Evolutionary conservation across 2,888 invertebrate genomes (phyloP).

Genomic region (Cetonia aurata): DNA sequence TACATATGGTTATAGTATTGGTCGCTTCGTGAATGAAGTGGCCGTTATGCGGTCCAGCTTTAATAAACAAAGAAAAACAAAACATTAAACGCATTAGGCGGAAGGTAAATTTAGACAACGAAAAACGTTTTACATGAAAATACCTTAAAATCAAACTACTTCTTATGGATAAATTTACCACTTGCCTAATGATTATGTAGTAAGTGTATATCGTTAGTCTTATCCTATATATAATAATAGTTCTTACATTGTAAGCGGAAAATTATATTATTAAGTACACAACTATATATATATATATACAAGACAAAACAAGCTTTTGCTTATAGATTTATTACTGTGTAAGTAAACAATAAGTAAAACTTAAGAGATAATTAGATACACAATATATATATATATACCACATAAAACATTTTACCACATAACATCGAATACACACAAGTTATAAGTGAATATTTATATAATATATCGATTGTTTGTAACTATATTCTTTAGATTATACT

Average conservation of each 20-base stretch:
- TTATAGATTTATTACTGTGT: slow-evolving; percentile 3
- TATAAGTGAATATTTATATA: neutral
- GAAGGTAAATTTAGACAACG: slow-evolving; percentile 15
- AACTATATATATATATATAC: neutral
- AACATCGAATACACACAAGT: slow-evolving; percentile 32
- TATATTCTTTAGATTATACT: no score
- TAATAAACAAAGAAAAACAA: slow-evolving; percentile 33
- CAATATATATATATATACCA: slow-evolving; percentile 13
- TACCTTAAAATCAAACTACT: slow-evolving; percentile 13
- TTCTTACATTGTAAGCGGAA: slow-evolving; percentile 2
- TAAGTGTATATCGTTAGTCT: slow-evolving; percentile 14
- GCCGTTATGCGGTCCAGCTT: slow-evolving; percentile 46
- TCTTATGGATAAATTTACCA: slow-evolving; percentile 27
- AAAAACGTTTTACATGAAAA: slow-evolving; percentile 13
- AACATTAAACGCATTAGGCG: slow-evolving; percentile 6
- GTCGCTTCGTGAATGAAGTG: slow-evolving; percentile 14
- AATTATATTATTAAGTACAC: slow-evolving; percentile 7
- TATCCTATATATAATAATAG: slow-evolving; percentile 7
- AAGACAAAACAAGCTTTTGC: slow-evolving; percentile 20
- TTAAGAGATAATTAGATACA: slow-evolving; percentile 5
- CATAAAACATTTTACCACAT: slow-evolving; percentile 20
- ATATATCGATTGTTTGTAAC: slow-evolving; percentile 8
- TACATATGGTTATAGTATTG: slow-evolving; percentile 26
- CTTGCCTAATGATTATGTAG: slow-evolving; percentile 11
- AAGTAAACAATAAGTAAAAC: slow-evolving; percentile 1